Evolutionary conservation across 2,888 invertebrate genomes (phyloP).

Genomic region (Apamea crenata): DNA sequence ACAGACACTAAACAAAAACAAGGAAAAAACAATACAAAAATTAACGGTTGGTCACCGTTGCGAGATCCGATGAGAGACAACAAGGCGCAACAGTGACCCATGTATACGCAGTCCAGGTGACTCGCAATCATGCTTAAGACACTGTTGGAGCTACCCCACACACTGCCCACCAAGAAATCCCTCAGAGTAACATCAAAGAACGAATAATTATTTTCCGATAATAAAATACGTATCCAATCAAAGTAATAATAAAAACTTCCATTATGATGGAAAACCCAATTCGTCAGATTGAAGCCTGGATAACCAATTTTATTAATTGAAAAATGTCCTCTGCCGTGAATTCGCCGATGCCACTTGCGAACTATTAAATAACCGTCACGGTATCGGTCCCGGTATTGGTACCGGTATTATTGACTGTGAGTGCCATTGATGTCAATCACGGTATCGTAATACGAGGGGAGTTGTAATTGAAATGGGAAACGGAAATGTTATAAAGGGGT

Average conservation of each 20-base stretch:
- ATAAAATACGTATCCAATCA: slow-evolving; percentile 10
- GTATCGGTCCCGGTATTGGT: slow-evolving; percentile 11
- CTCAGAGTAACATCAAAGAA: neutral
- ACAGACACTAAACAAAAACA: no score
- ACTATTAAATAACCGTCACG: slow-evolving; percentile 49
- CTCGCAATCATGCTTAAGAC: no score
- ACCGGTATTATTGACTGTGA: slow-evolving; percentile 43
- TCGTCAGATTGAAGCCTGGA: slow-evolving; percentile 11
- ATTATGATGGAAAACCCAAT: slow-evolving; percentile 44
- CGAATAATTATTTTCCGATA: slow-evolving; percentile 8
- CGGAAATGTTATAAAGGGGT: slow-evolving; percentile 22
- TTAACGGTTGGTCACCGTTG: no score
- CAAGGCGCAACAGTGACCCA: no score
- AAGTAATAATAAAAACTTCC: slow-evolving; percentile 17
- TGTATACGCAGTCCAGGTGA: no score
- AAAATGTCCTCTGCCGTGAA: slow-evolving; percentile 50
- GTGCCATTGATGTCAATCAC: slow-evolving; percentile 62
- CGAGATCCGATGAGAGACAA: no score
- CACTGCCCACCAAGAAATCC: neutral
- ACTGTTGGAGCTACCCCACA: no score
- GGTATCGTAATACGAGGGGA: slow-evolving; percentile 36
- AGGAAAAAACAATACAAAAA: no score
- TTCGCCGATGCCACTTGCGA: slow-evolving; percentile 30
- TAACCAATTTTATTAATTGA: slow-evolving; percentile 46
- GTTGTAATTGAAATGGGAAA: slow-evolving; percentile 55